phyloP scores from a whole-genome alignment of 2,797 vertebrate genomes.

The Sebastes jordani region DNA sequence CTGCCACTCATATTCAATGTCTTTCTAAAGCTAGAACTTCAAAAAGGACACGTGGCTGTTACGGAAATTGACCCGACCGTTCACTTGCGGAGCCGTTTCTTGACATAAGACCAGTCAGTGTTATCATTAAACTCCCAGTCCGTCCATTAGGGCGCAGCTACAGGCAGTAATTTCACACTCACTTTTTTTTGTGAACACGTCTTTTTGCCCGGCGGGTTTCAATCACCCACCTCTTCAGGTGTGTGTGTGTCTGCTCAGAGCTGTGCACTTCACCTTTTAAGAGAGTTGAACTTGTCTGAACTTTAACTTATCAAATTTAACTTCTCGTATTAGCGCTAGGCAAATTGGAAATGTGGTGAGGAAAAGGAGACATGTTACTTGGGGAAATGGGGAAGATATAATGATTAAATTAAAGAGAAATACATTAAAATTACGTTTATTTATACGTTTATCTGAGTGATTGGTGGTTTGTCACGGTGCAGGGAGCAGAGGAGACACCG shows the following conservation, averaged over 20 bases:
- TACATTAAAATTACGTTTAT: neutral
- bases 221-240: neutral
- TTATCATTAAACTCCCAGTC: neutral
- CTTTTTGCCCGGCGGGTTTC: constrained; percentile 20
- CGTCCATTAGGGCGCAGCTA: neutral
- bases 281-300: neutral
- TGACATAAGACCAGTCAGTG: neutral
- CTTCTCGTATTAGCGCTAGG: neutral
- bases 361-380: neutral
- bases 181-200: too few relatives aligned
- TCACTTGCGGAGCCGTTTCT: neutral
- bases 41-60: neutral
- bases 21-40: neutral
- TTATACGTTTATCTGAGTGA: neutral
- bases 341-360: neutral
- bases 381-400: neutral
- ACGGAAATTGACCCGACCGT: neutral
- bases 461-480: too few relatives aligned
- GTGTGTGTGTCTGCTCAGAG: neutral
- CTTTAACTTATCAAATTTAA: neutral
- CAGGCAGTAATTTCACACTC: neutral
- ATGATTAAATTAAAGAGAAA: neutral
- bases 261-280: neutral
- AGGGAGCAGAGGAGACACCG: too few relatives aligned
- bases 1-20: neutral